Evolutionary conservation across 2,797 vertebrate species (phyloP).

Genomic region (Acridotheres tristis): DNA sequence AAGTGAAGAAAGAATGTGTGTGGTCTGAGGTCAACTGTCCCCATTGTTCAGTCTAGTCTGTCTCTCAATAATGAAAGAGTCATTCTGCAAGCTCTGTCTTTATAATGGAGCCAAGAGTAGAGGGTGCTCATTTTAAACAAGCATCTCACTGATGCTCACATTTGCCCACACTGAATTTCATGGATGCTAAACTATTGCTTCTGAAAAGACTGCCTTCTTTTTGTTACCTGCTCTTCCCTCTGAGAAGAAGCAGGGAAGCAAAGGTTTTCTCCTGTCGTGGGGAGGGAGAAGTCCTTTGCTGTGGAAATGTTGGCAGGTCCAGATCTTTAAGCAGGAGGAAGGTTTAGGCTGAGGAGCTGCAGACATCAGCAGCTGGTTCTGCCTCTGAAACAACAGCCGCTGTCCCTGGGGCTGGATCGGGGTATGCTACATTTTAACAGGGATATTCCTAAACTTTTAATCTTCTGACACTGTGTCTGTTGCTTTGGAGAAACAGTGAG

Average conservation of each 20-base stretch:
- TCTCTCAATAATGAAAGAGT: not conserved
- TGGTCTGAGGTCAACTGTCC: slow-evolving; percentile 37
- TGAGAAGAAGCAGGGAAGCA: not conserved
- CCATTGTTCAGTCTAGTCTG: not conserved
- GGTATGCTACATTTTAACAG: not conserved
- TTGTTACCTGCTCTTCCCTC: not conserved
- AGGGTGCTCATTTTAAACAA: not conserved
- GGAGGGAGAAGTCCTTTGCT: not conserved
- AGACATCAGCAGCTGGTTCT: not conserved
- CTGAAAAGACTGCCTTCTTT: not conserved
- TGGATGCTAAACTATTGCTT: not conserved
- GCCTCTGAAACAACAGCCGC: not conserved
- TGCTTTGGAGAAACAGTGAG: not conserved
- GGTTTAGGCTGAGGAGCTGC: not conserved
- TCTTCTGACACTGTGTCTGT: not conserved
- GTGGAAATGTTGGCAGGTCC: not conserved
- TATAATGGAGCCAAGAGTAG: not conserved
- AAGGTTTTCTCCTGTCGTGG: accelerated
- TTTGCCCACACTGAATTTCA: not conserved
- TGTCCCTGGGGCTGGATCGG: not conserved
- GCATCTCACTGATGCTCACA: not conserved
- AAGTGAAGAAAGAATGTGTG: not conserved
- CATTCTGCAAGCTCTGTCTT: slow-evolving; percentile 1
- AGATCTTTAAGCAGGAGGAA: not conserved
- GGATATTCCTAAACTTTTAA: not conserved